Conservation (phyloP, 2,888 invertebrate genomes). For the Andrena haemorrhoa region DNA sequence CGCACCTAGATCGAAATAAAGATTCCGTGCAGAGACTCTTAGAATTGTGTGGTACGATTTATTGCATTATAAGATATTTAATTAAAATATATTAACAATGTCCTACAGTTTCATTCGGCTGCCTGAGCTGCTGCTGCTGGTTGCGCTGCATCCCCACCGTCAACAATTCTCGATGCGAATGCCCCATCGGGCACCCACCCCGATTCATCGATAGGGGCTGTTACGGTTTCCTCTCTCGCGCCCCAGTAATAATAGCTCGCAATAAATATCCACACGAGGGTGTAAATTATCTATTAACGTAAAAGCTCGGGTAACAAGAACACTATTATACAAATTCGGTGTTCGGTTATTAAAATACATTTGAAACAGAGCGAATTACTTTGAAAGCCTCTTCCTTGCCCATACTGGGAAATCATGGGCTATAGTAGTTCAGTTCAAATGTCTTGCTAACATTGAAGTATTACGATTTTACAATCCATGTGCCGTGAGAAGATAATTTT, state of each 20-base stretch:
- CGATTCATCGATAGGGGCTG: conserved; percentile 74
- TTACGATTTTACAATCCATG: not conserved
- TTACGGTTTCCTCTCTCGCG: conserved; percentile 61
- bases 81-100: not conserved
- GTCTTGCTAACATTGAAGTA: not conserved
- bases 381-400: conserved; percentile 53
- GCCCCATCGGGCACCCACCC: conserved; percentile 79
- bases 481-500: not conserved
- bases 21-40: not conserved
- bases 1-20: not conserved
- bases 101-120: not conserved
- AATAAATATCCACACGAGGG: conserved; percentile 66
- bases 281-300: conserved; percentile 52
- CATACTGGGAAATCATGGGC: conserved; percentile 34
- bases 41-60: conserved; percentile 1
- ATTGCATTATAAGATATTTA: not conserved
- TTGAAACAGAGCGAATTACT: conserved; percentile 38
- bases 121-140: not conserved
- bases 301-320: not conserved
- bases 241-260: conserved; percentile 78
- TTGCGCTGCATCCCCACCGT: not conserved
- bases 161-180: conserved; percentile 46
- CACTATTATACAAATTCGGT: not conserved
- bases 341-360: not conserved
- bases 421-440: not conserved